A percentile compares a stretch with the other conserved stretches of the same genome.
These are phyloP conservation scores for Ammodramus savannarum DNA, from an alignment of 2,113 vertebrate genomes.

Conservation along the genomic window DNA sequence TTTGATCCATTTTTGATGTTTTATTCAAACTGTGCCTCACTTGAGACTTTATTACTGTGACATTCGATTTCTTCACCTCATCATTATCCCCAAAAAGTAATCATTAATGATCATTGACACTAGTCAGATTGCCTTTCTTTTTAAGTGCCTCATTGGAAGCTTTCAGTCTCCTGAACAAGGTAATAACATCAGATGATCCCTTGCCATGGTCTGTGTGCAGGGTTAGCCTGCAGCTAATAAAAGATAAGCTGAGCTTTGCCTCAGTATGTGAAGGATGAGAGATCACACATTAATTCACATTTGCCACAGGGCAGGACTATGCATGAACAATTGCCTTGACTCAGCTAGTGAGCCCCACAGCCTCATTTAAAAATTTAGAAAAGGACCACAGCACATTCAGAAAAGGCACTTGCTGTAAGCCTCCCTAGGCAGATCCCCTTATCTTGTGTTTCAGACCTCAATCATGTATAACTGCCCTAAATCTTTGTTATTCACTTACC, in stretches of 20 bases:
- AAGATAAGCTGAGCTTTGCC: neutral
- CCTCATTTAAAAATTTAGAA: neutral
- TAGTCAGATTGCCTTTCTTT: neutral
- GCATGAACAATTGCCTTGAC: neutral
- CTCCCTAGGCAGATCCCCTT: neutral
- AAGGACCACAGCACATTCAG: neutral
- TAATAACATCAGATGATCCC: neutral
- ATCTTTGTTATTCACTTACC: neutral
- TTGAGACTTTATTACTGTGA: neutral
- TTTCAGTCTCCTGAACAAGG: neutral
- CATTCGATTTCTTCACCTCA: accelerated
- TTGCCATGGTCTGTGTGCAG: neutral
- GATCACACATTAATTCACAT: neutral
- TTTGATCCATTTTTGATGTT: neutral
- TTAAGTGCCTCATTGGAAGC: neutral
- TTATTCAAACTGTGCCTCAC: neutral
- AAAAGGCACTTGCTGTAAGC: neutral
- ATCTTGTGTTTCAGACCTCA: neutral
- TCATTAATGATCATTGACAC: neutral
- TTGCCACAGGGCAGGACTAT: neutral
- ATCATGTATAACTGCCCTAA: neutral
- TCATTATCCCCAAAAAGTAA: neutral
- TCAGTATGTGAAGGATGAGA: neutral
- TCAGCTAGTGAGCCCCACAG: neutral
- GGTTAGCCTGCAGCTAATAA: neutral